These are phyloP conservation scores for Poeciliopsis turneri DNA, from an alignment of 2,797 vertebrate genomes.

Conservation along the genomic window DNA sequence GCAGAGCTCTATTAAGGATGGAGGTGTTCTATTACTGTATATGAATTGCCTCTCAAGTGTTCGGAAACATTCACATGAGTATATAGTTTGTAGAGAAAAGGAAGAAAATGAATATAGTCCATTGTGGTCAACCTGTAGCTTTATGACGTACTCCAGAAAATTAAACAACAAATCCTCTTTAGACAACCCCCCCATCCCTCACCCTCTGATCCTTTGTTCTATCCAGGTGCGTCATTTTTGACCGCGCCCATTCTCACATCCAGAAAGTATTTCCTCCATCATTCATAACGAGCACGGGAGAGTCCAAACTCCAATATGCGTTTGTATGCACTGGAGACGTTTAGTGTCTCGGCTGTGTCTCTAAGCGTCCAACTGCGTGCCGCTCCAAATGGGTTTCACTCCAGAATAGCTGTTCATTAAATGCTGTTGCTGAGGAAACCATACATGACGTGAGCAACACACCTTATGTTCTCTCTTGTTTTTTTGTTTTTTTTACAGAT, in stretches of 20 bases:
- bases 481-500: conserved; percentile 4
- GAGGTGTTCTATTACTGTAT: conserved; percentile 75
- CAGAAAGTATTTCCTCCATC: conserved; percentile 16
- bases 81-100: conserved; percentile 63
- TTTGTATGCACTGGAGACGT: conserved; percentile 19
- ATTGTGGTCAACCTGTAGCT: conserved; percentile 60
- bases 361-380: conserved; percentile 30
- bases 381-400: conserved; percentile 11
- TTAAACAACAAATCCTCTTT: conserved; percentile 42
- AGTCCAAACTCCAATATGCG: conserved; percentile 27
- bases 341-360: conserved; percentile 21
- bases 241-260: conserved; percentile 17
- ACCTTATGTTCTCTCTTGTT: conserved; percentile 5
- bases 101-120: conserved; percentile 47
- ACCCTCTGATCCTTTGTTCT: conserved; percentile 32
- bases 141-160: conserved; percentile 59
- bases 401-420: conserved; percentile 45
- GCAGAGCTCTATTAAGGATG: conserved; percentile 82
- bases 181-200: conserved; percentile 41
- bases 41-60: conserved; percentile 76
- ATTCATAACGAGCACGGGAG: conserved; percentile 18
- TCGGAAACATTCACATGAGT: conserved; percentile 69
- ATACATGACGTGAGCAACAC: conserved; percentile 30
- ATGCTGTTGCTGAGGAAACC: conserved; percentile 48
- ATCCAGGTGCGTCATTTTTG: conserved; percentile 32